Evolutionary conservation across 1,140 invertebrate species (phyloP), one percentile per base, ranked within the genome.

Genomic region (Lordiphosa mommai): DNA sequence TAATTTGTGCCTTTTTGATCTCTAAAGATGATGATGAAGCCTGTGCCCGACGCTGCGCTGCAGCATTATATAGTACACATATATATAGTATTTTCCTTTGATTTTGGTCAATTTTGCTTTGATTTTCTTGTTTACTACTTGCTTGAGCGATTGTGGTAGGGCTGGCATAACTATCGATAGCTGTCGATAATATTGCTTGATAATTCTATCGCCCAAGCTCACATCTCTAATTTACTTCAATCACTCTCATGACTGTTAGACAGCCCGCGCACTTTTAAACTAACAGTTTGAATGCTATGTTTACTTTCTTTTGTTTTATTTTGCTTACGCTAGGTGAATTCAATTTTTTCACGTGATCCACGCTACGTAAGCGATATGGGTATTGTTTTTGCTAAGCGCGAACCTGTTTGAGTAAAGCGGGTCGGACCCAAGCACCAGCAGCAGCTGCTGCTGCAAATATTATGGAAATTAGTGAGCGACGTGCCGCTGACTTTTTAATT

Each of bases 371-470:
- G 23, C 23, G 23, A 27, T 46, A 50, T 51, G 23, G 23, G 56
- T 76, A 70, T 68, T 23, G 38, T 41, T 43, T 77, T 56, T 66
- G 56, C 55, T 63, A 53, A 49, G 40, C 52, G 76, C 52, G 68
- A 80, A 80, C 74, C 74, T 76, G 76, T 80, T 80, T 80, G 74
- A 55, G 59, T 61, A 80, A 79, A 80, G 74, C 77, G 67, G 50
- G 41, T 77, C 73, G 69, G 47, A 53, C 63, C 47, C 37, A 69
- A 65, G 53, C 61, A 59, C 52, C 61, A 63, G 46, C 20, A 36
- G 50, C 37, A n/a, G n/a, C n/a, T n/a, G n/a, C n/a, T 32, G 67
- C 47, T 64, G 61, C 66, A 71, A 60, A 61, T 72, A 72, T 72
- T 82, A 61, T 61, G 51, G 38, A 84, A 84, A 84, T 76, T 84